Conservation (phyloP, 2,888 invertebrate genomes). For the Lithophane socia region DNA sequence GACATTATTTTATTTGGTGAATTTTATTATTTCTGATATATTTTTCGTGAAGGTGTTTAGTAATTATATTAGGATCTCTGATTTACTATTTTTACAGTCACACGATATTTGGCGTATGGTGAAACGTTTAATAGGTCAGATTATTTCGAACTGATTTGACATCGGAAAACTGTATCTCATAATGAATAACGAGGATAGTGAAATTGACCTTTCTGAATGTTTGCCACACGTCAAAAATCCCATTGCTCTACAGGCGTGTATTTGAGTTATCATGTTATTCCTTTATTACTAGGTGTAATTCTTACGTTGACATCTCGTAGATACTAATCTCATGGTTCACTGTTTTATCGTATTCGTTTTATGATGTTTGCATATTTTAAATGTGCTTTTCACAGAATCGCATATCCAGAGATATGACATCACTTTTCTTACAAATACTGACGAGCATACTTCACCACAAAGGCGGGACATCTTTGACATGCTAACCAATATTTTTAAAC, state of each 20-base stretch:
- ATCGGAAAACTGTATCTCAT: not conserved
- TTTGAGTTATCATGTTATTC: conserved; percentile 45
- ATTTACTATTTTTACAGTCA: conserved; percentile 28
- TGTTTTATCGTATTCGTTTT: conserved; percentile 62
- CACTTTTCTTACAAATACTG: conserved; percentile 60
- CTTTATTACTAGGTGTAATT: conserved; percentile 47
- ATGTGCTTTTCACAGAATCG: conserved; percentile 78
- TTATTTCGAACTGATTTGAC: not conserved
- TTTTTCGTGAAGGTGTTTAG: conserved; percentile 54
- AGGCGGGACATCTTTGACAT: conserved; percentile 59
- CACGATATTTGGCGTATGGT: conserved; percentile 55
- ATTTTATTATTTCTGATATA: conserved; percentile 40
- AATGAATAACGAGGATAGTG: too few relatives aligned
- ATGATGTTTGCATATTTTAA: conserved; percentile 72
- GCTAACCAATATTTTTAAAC: conserved; percentile 55
- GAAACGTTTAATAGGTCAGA: conserved; percentile 27
- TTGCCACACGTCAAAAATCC: conserved; percentile 46
- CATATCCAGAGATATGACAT: conserved; percentile 67
- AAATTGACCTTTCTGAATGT: conserved; percentile 8
- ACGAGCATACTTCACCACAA: conserved; percentile 67
- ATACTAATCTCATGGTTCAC: conserved; percentile 59
- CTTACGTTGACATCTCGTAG: conserved; percentile 57
- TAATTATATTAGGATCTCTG: conserved; percentile 34
- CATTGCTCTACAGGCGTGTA: conserved; percentile 34
- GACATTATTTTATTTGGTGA: conserved; percentile 32